Conservation (phyloP, 2,888 invertebrate species). For the Zaprionus bogoriensis region DNA sequence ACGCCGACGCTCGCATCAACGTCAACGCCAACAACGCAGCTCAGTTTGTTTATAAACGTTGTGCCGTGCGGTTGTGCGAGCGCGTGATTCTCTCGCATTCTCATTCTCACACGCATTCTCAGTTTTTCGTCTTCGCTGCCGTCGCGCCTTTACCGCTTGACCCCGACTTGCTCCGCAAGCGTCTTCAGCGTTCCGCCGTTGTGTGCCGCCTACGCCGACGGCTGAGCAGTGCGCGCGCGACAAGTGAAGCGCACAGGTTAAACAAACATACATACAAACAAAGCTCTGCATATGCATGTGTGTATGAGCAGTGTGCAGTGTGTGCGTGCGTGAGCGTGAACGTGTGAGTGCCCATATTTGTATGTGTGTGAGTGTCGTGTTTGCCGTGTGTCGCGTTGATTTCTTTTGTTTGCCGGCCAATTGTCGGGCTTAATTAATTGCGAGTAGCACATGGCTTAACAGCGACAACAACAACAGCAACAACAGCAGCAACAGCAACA, state of each 20-base stretch:
- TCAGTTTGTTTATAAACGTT: constrained; percentile 71
- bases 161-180: constrained; percentile 8
- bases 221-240: constrained; percentile 48
- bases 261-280: neutral
- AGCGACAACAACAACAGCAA: constrained; percentile 20
- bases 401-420: constrained; percentile 70
- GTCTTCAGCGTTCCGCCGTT: too few relatives aligned
- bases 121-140: constrained; percentile 24
- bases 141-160: constrained; percentile 37
- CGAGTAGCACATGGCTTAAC: constrained; percentile 56
- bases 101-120: constrained; percentile 10
- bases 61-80: constrained; percentile 55
- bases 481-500: constrained; percentile 26
- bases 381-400: constrained; percentile 58
- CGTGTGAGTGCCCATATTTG: constrained; percentile 39
- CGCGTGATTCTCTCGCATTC: constrained; percentile 29
- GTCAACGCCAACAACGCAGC: constrained; percentile 18
- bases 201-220: constrained; percentile 34
- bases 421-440: constrained; percentile 71
- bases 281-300: neutral
- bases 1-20: constrained; percentile 5
- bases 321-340: constrained; percentile 6
- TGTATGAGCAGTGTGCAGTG: too few relatives aligned
- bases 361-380: constrained; percentile 42
- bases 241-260: constrained; percentile 70